These are phyloP conservation scores for Chymomyza fuscimana DNA, from an alignment of 2,888 invertebrate species.

Conservation along the genomic window DNA sequence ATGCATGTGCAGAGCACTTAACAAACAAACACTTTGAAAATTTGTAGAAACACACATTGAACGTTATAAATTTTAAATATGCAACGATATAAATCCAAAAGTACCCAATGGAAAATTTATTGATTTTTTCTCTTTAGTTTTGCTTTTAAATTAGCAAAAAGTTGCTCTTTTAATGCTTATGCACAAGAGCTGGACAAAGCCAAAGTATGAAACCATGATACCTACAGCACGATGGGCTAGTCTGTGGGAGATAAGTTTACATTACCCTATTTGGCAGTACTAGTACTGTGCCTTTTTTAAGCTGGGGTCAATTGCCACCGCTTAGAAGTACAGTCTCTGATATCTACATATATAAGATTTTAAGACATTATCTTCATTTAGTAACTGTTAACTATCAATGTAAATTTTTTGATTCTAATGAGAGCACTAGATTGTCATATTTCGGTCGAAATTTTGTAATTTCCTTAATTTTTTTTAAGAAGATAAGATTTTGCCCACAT, in stretches of 20 bases:
- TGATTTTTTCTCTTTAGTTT: slow-evolving; percentile 18
- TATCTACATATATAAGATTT: too few relatives aligned
- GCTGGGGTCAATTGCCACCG: too few relatives aligned
- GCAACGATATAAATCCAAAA: slow-evolving; percentile 36
- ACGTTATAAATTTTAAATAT: background rate
- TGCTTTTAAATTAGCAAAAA: background rate
- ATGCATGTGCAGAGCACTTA: slow-evolving; percentile 40
- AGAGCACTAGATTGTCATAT: too few relatives aligned
- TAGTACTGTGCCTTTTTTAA: too few relatives aligned
- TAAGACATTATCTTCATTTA: too few relatives aligned
- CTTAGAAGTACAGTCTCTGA: too few relatives aligned
- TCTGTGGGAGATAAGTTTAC: background rate
- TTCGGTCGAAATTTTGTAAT: too few relatives aligned
- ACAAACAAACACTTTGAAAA: slow-evolving; percentile 17
- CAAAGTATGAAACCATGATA: background rate
- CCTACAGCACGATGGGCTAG: background rate
- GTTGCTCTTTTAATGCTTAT: background rate
- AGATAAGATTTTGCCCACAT: too few relatives aligned
- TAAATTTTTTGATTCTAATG: too few relatives aligned
- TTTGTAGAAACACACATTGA: background rate
- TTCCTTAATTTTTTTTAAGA: too few relatives aligned
- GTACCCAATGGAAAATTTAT: slow-evolving; percentile 50
- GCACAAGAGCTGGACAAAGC: slow-evolving; percentile 18
- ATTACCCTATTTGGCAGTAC: too few relatives aligned
- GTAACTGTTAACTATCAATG: too few relatives aligned